Evolutionary conservation across 2,888 invertebrate species (phyloP), one percentile per base, ranked within the genome.

Genomic region (Caenorhabditis imperialis): DNA sequence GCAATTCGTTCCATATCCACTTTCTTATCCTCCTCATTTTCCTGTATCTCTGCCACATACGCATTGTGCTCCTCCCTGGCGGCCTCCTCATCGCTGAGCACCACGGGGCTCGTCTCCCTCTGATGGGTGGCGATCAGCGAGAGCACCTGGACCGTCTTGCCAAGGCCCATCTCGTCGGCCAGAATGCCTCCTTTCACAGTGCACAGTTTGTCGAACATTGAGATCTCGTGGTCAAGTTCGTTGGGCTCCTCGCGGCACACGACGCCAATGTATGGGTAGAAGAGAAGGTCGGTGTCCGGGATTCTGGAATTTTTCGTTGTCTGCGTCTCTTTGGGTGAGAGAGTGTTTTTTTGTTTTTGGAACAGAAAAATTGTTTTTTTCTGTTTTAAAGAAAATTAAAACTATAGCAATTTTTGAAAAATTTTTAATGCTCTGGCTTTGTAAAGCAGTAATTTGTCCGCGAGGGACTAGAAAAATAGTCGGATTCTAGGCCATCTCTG

Each of bases 91-190:
- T 30, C 33, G 1, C 25, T 42, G 4, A 18, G 30, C 40, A 30
- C 42, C n/a, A n/a, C 18, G 2, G 40, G 30, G 3, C 12, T 10
- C 35, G 27, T 10, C 16, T 22, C 63, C 44, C 18, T 30, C 22
- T 37, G 53, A 25, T 48, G 40, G 1, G 78, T 53, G 4, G 63
- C 44, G 22, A 93, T 91, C 62, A 92, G 90, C 2, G 92, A 91
- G 35, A 93, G 86, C 12, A 93, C 91, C 89, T 93, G 93, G 0
- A 93, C 92, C 0, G 93, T 93, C 90, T 93, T 93, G 0, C 93
- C 93, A 23, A 93, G 89, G 0, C 93, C 93, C 93, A 93, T 93
- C 89, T 93, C 93, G 88, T 93, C 93, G 1, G 93, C 93, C 48
- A 93, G 89, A 75, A 93, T 93, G 1, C 93, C 81, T 8, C 81